These are phyloP conservation scores for Illadopsis cleaveri DNA, from an alignment of 2,113 vertebrate genomes.

Conservation along the genomic window DNA sequence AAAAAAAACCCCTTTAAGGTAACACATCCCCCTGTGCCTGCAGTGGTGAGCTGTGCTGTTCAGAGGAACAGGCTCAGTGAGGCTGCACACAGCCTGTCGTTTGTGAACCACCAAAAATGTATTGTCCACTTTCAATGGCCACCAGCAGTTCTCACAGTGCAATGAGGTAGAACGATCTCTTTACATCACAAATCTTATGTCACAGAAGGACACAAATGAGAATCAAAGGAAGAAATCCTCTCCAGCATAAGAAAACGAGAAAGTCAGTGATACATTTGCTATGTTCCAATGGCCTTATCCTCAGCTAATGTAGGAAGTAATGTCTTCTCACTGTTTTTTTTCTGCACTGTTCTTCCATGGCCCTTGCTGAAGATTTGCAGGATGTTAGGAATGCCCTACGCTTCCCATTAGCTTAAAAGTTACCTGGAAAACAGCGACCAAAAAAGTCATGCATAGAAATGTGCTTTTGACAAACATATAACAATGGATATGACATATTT, in stretches of 20 bases:
- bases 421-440: background rate
- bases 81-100: fast-evolving
- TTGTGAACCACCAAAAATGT: background rate
- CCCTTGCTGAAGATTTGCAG: background rate
- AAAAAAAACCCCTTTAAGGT: background rate
- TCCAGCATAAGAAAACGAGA: background rate
- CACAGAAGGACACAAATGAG: background rate
- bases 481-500: background rate
- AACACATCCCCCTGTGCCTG: background rate
- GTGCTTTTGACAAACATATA: background rate
- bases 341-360: background rate
- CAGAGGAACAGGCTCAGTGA: background rate
- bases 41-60: background rate
- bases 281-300: background rate
- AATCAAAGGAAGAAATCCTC: background rate
- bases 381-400: background rate
- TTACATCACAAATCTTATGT: background rate
- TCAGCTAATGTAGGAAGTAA: fast-evolving
- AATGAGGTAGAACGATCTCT: background rate
- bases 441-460: background rate
- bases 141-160: background rate
- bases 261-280: background rate
- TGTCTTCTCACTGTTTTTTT: background rate
- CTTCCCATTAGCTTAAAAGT: background rate
- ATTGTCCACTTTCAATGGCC: background rate